Evolutionary conservation across 2,888 invertebrate genomes (phyloP).

Genomic region (Limnephilus lunatus): DNA sequence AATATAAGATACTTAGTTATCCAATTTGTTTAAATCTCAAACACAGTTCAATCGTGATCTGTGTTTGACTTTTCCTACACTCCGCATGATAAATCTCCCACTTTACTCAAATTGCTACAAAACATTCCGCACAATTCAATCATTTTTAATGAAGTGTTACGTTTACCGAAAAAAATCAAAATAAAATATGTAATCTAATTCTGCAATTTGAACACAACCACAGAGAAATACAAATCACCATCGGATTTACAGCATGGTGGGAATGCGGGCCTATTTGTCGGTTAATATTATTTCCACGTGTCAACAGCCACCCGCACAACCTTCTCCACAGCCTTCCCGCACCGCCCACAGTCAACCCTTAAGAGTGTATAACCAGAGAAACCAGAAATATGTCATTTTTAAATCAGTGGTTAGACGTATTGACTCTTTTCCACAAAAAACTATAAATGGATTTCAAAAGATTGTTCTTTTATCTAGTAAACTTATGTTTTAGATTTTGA

Average conservation of each 20-base stretch:
- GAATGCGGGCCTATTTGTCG: background rate
- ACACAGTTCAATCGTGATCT: no score
- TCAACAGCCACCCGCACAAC: background rate
- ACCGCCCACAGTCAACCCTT: background rate
- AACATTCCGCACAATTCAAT: background rate
- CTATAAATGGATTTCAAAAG: no score
- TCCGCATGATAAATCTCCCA: background rate
- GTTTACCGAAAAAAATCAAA: background rate
- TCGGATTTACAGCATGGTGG: background rate
- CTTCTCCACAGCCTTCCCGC: background rate
- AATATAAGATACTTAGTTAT: no score
- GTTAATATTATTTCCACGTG: background rate
- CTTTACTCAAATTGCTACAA: background rate
- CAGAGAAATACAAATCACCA: background rate
- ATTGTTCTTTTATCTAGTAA: no score
- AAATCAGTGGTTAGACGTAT: no score
- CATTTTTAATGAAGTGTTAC: background rate
- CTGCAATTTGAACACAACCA: background rate
- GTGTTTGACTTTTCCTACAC: background rate
- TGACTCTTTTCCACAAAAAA: no score
- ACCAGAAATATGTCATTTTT: no score
- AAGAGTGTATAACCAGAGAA: no score
- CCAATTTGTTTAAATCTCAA: no score
- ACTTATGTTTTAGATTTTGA: no score
- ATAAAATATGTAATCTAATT: background rate